Evolutionary conservation across 2,113 vertebrate genomes (phyloP).

Genomic region (Willisornis vidua): DNA sequence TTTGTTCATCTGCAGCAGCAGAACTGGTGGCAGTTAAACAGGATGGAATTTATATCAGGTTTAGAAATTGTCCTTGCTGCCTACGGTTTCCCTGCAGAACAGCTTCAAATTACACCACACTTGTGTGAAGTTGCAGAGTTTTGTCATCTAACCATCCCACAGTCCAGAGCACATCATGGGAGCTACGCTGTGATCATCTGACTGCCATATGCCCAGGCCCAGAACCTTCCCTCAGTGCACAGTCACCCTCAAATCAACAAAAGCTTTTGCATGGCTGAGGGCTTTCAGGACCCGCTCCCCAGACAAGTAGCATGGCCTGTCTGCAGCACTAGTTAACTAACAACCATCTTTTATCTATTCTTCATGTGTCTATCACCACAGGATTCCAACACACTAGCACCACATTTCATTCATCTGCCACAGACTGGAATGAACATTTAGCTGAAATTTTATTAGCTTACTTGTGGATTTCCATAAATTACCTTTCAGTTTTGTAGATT

Average conservation of each 20-base stretch:
- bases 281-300: slow-evolving; percentile 1
- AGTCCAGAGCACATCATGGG: not conserved
- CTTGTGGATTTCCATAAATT: not conserved
- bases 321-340: not conserved
- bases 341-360: not conserved
- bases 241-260: slow-evolving; percentile 10
- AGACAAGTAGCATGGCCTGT: not conserved
- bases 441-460: not conserved
- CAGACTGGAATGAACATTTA: not conserved
- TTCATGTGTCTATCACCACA: not conserved
- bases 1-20: slow-evolving; percentile 9
- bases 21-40: not conserved
- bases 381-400: not conserved
- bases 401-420: not conserved
- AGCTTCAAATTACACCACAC: not conserved
- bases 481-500: not conserved
- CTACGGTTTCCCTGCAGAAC: not conserved
- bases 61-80: slow-evolving; percentile 12
- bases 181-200: not conserved
- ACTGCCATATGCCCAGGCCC: slow-evolving; percentile 27
- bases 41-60: slow-evolving; percentile 23
- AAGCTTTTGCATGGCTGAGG: not conserved
- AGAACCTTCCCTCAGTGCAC: not conserved
- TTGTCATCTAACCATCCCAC: not conserved
- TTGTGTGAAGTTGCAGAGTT: not conserved